These are phyloP conservation scores for Willowsia nigromaculata DNA, from an alignment of 2,888 invertebrate genomes.

Conservation along the genomic window DNA sequence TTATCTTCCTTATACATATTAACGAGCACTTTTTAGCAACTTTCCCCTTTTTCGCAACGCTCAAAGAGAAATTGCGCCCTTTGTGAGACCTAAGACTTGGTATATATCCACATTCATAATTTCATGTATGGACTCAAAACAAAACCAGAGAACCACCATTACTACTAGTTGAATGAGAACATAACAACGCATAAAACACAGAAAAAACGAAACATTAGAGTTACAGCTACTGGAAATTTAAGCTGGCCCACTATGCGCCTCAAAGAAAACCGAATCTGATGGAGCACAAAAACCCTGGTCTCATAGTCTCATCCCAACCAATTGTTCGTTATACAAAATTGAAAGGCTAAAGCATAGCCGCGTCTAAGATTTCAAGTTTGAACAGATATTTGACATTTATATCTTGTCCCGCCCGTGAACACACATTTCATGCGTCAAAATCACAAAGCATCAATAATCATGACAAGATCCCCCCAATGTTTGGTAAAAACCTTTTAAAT, in stretches of 20 bases:
- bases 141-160: conserved; percentile 10
- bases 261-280: neutral
- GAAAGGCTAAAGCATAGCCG: no score
- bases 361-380: no score
- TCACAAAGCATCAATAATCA: no score
- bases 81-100: neutral
- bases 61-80: neutral
- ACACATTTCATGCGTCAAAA: no score
- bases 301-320: no score
- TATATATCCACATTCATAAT: neutral
- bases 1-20: neutral
- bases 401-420: no score
- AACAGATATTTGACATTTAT: no score
- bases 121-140: neutral
- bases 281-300: neutral
- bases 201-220: conserved; percentile 38
- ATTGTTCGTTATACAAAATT: no score
- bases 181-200: conserved; percentile 5
- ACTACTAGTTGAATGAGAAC: neutral
- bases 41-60: neutral
- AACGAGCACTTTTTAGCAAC: no score
- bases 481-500: no score
- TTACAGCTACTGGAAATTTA: conserved; percentile 51
- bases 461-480: no score
- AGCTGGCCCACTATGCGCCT: neutral